Percentiles rank a stretch among this genome's conserved stretches.
These are phyloP conservation scores for Zaprionus tsacasi DNA, from an alignment of 1,140 invertebrate species.

Conservation along the genomic window DNA sequence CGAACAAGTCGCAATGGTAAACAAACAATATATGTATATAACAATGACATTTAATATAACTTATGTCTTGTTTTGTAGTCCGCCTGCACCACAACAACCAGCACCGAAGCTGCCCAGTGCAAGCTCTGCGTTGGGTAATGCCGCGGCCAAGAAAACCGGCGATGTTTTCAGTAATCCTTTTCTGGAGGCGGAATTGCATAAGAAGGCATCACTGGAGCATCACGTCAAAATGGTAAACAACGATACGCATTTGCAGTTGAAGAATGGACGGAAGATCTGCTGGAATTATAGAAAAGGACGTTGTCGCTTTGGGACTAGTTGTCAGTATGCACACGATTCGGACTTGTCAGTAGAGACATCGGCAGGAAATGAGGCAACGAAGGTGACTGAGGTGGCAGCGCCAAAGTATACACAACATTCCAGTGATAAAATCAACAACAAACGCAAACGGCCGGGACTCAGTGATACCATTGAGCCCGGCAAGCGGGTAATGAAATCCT, in stretches of 20 bases:
- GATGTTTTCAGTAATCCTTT: constrained; percentile 95
- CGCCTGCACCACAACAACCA: constrained; percentile 22
- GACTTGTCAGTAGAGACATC: constrained; percentile 86
- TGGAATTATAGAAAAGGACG: constrained; percentile 96
- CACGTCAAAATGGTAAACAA: constrained; percentile 96
- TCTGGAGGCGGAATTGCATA: constrained; percentile 93
- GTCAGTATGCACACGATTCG: constrained; percentile 96
- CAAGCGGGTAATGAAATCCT: constrained; percentile 93
- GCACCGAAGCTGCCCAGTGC: constrained; percentile 64
- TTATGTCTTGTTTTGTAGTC: neutral
- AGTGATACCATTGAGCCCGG: constrained; percentile 91
- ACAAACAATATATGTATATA: neutral
- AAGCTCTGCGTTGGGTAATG: constrained; percentile 50
- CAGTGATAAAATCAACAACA: constrained; percentile 56
- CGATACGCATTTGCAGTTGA: constrained; percentile 89
- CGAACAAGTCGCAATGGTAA: constrained; percentile 17
- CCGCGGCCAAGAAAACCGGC: constrained; percentile 52
- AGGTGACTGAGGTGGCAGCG: constrained; percentile 11
- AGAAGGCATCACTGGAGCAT: constrained; percentile 94
- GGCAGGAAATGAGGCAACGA: constrained; percentile 50
- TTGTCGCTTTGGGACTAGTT: constrained; percentile 96
- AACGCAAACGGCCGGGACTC: constrained; percentile 92
- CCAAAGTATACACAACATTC: neutral
- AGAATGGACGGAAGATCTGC: constrained; percentile 95
- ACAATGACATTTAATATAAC: neutral